phyloP scores from a whole-genome alignment of 2,797 vertebrate species.

The Myoxocephalus aenaeus region DNA sequence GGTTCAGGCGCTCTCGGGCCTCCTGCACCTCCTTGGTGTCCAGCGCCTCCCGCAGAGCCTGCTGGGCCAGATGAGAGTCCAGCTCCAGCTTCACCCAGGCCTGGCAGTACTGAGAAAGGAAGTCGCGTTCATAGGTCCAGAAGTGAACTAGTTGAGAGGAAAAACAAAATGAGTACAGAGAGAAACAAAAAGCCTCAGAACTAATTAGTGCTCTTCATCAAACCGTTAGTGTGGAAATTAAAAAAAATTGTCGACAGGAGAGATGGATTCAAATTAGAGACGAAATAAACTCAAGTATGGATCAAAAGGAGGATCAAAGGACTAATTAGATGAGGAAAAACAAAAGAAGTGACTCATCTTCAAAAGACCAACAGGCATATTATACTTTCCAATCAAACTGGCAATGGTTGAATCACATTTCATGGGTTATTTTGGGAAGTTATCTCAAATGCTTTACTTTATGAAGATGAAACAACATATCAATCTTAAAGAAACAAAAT shows the following conservation, averaged over 20 bases:
- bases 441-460: not conserved
- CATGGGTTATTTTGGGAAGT: not conserved
- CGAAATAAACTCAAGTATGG: constrained; percentile 24
- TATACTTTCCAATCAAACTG: not conserved
- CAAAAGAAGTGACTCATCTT: constrained; percentile 8
- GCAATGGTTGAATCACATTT: constrained; percentile 5
- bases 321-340: constrained; percentile 29
- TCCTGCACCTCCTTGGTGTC: constrained; percentile 83
- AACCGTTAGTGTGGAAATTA: not conserved
- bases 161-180: constrained; percentile 21
- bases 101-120: constrained; percentile 84
- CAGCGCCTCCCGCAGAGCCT: constrained; percentile 83
- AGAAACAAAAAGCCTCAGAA: constrained; percentile 8
- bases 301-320: constrained; percentile 26
- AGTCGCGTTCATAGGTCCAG: constrained; percentile 82
- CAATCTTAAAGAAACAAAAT: constrained; percentile 10
- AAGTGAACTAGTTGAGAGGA: constrained; percentile 79
- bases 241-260: constrained; percentile 4
- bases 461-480: constrained; percentile 19
- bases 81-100: constrained; percentile 84
- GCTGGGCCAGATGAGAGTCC: constrained; percentile 84
- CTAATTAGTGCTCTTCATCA: constrained; percentile 14
- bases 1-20: constrained; percentile 76
- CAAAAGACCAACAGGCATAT: not conserved
- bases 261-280: constrained; percentile 31